These are phyloP conservation scores for Gambusia yucatana DNA, from an alignment of 2,797 vertebrate species.

Conservation along the genomic window DNA sequence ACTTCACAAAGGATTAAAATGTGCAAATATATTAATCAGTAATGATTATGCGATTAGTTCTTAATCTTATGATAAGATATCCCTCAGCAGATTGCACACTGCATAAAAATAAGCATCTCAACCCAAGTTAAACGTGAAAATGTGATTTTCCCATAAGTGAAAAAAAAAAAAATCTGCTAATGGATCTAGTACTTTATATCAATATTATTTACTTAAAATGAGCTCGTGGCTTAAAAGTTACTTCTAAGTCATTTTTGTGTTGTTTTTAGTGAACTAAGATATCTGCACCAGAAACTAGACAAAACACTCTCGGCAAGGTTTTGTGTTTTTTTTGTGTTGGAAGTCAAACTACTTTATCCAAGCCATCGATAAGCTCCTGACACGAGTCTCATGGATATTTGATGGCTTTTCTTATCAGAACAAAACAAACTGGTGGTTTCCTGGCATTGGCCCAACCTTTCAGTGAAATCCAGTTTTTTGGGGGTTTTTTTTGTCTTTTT, in stretches of 20 bases:
- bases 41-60: too few relatives aligned
- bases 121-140: background rate
- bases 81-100: background rate
- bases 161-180: background rate
- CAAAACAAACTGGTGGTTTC: background rate
- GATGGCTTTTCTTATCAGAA: background rate
- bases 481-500: background rate
- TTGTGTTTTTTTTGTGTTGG: background rate
- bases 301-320: background rate
- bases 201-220: background rate
- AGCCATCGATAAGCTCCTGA: background rate
- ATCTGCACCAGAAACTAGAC: background rate
- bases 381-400: background rate
- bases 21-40: too few relatives aligned
- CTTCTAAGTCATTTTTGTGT: background rate
- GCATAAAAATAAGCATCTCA: background rate
- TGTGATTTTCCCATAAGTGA: background rate
- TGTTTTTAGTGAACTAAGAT: background rate
- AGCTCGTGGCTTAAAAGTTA: background rate
- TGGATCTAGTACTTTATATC: background rate
- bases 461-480: background rate
- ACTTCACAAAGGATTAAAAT: background rate
- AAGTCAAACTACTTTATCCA: background rate
- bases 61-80: background rate
- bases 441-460: background rate